These are phyloP conservation scores for Tenodera sinensis DNA, from an alignment of 2,888 invertebrate species.

Conservation along the genomic window DNA sequence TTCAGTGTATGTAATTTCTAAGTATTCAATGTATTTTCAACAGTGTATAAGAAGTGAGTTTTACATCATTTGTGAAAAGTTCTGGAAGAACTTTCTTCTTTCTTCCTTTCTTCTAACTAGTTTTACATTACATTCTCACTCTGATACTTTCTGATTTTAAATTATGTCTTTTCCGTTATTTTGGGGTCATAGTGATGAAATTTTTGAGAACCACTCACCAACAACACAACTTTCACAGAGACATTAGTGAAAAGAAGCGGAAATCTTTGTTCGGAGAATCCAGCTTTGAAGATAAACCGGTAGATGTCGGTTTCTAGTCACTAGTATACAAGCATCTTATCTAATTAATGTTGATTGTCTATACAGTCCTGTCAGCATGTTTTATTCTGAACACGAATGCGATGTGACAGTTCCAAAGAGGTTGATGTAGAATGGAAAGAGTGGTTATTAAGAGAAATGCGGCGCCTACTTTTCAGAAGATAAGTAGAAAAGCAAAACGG, in stretches of 20 bases:
- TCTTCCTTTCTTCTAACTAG: no score
- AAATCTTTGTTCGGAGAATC: background rate
- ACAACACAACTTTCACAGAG: background rate
- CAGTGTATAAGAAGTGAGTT: no score
- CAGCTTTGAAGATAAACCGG: background rate
- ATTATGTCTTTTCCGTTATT: no score
- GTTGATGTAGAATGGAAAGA: background rate
- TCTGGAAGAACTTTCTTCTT: no score
- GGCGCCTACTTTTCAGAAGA: background rate
- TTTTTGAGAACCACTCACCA: background rate
- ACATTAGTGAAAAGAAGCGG: background rate
- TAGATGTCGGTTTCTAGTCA: background rate
- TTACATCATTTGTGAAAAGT: no score
- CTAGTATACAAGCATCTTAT: background rate
- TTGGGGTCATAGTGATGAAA: background rate
- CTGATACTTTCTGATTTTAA: no score
- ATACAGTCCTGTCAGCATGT: background rate
- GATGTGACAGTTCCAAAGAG: background rate
- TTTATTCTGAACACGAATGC: background rate
- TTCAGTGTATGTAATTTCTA: no score
- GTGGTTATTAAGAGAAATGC: background rate
- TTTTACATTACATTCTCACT: no score
- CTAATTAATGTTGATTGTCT: background rate
- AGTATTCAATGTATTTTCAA: no score
- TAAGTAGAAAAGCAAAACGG: background rate